Evolutionary conservation across 1,140 invertebrate species (phyloP), one percentile per base, ranked within the genome.

Genomic region (Fopius arisanus): DNA sequence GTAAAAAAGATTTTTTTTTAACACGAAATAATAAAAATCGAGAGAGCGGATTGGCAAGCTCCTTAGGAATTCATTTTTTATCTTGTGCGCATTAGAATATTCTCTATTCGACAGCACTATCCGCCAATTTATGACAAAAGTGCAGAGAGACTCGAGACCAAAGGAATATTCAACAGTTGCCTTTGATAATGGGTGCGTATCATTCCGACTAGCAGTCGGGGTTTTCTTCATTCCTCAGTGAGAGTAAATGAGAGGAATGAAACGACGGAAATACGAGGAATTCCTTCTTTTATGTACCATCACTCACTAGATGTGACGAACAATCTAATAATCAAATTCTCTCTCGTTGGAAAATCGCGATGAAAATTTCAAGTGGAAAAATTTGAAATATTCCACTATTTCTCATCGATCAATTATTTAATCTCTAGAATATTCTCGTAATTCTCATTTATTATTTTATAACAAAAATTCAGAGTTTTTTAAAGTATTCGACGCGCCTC

Each of bases 161-260:
- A 54, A 54, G 26, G 67, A 69, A 69, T 69, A 69, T 69, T 69
- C 41, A 69, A 69, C 67, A 69, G 67, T 69, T 28, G 28, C 28
- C 16, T 48, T 31, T 69, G 28, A 51, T 48, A 69, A 51, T 54
- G 12, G 6, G 37, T 67, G 19, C 40, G 33, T 41, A 26, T 31
- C 28, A 40, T 40, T 67, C 33, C 29, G 0, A 16, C 37, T 41
- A 19, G 43, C 43, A 51, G 1, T 14, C 43, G n/a, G 43, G n/a
- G 6, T 51, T 51, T 59, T 28, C 54, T 28, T 59, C 23, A 23
- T 26, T 59, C 54, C 4, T 59, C 23, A 48, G 43, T 59, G 26
- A 59, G 26, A 59, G 54, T 59, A 59, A 59, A 59, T 59, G 54
- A 59, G 54, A 59, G 54, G 54, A 59, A 59, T 26, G 54, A 19